Evolutionary conservation across 2,797 vertebrate genomes (phyloP).

Genomic region (Momotus momota): DNA sequence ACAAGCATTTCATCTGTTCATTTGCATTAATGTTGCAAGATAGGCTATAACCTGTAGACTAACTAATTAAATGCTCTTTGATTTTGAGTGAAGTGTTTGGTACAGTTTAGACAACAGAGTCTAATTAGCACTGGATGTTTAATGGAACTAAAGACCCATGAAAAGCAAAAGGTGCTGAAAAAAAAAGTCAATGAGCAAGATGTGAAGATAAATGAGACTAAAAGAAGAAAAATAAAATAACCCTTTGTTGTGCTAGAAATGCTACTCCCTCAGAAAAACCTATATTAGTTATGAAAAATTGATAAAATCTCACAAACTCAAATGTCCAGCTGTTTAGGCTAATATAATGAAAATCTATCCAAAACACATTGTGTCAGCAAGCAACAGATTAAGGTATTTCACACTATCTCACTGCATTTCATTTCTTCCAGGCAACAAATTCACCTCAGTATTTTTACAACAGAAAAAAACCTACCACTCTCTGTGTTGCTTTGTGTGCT

Average conservation of each 20-base stretch:
- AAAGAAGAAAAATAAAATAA: constrained; percentile 22
- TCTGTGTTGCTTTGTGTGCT: neutral
- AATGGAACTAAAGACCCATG: constrained; percentile 67
- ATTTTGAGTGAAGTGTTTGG: constrained; percentile 74
- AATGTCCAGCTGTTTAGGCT: constrained; percentile 36
- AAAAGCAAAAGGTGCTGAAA: constrained; percentile 65
- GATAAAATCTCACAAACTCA: constrained; percentile 56
- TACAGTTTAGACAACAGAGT: constrained; percentile 66
- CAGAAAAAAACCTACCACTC: neutral
- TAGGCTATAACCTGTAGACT: constrained; percentile 60
- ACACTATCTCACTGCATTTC: constrained; percentile 33
- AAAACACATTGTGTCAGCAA: constrained; percentile 62
- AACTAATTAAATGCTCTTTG: constrained; percentile 77
- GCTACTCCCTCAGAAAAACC: neutral
- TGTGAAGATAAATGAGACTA: constrained; percentile 18
- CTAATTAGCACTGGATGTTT: constrained; percentile 72
- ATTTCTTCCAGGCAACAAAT: constrained; percentile 53
- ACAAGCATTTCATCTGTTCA: constrained; percentile 54
- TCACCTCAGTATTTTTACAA: constrained; percentile 42
- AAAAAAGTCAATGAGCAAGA: constrained; percentile 25
- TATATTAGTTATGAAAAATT: constrained; percentile 66
- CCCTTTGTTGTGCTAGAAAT: constrained; percentile 12
- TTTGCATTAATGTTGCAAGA: constrained; percentile 57
- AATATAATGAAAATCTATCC: constrained; percentile 66
- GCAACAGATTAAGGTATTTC: constrained; percentile 63